Evolutionary conservation across 2,888 invertebrate species (phyloP).

Genomic region (Phragmatobia fuliginosa): DNA sequence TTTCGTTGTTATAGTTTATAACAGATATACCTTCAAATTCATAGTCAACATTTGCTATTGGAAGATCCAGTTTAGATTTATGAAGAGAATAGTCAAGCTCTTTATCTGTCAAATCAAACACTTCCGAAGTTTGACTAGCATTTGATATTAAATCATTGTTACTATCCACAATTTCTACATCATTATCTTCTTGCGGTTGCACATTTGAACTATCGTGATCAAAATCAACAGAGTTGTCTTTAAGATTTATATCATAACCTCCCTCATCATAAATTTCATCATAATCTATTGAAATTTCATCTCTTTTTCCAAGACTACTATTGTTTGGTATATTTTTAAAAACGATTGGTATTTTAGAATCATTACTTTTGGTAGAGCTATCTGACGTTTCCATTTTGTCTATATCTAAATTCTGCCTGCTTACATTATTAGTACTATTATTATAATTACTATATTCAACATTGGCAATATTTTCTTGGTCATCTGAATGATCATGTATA

Average conservation of each 20-base stretch:
- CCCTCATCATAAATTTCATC: conserved; percentile 64
- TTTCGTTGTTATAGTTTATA: conserved; percentile 52
- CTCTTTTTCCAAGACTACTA: conserved; percentile 61
- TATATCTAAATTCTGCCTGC: conserved; percentile 45
- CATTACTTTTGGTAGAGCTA: conserved; percentile 42
- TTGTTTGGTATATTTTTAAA: conserved; percentile 27
- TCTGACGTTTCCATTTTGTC: conserved; percentile 70
- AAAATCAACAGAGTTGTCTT: neutral
- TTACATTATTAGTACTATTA: conserved; percentile 47
- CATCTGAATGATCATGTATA: conserved; percentile 61
- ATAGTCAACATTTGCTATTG: conserved; percentile 56
- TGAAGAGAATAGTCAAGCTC: conserved; percentile 89
- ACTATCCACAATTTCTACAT: conserved; percentile 17
- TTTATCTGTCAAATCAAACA: conserved; percentile 84
- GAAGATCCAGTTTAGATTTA: conserved; percentile 57
- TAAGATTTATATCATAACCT: conserved; percentile 10
- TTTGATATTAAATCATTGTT: conserved; percentile 36
- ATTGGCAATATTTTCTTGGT: conserved; percentile 29
- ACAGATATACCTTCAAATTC: conserved; percentile 63
- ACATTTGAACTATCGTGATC: conserved; percentile 10
- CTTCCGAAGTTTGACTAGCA: conserved; percentile 62
- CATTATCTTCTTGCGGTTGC: conserved; percentile 2
- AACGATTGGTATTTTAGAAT: conserved; percentile 12
- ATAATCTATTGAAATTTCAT: conserved; percentile 75
- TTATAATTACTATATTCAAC: conserved; percentile 22